Evolutionary conservation across 2,888 invertebrate species (phyloP), one percentile per base, ranked within the genome.

Genomic region (Yponomeuta cagnagella): DNA sequence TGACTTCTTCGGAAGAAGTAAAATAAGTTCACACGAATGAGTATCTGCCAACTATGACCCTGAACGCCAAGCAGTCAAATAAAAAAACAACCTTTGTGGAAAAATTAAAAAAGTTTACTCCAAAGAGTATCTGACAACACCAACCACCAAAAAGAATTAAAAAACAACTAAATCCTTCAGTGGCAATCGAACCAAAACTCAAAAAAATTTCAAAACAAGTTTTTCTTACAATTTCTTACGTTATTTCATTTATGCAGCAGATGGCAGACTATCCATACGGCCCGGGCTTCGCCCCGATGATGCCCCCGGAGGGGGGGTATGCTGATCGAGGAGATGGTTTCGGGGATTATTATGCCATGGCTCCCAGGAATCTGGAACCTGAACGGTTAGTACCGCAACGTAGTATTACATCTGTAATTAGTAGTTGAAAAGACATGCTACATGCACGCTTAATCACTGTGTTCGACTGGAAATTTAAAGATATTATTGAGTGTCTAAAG

Each of bases 301-400:
- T 69, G 58, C 10, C 37, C 63, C 71, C 82, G 1, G 79, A 71
- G 30, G 65, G 78, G 63, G 84, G 80, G 23, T 89, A 82, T 72
- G 85, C 84, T 5, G 90, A 87, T 70, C 89, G 86, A 75, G 91
- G 91, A 1, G 90, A 91, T 72, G 88, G 90, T 0, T 86, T 84
- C 72, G 85, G 84, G 48, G 90, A 89, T 63, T 90, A 88, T 75
- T 89, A 87, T 76, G 85, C 80, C 2, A 75, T 84, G 74, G 80
- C 79, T 10, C 77, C 82, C 9, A 70, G 84, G 73, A 82, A 82
- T 43, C 84, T 15, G 12, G 52, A 58, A 15, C 52, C 15, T 58
- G 52, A 58, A 58, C 12, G 52, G 52, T 15, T 2, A 15, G 52
- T 4, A 58, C 12, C 5, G 2, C 52, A 15, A 4, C 1, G 1